Percentiles rank a stretch among this genome's conserved stretches.
phyloP scores from a whole-genome alignment of 1,140 invertebrate genomes.

The Parasteatoda tepidariorum region DNA sequence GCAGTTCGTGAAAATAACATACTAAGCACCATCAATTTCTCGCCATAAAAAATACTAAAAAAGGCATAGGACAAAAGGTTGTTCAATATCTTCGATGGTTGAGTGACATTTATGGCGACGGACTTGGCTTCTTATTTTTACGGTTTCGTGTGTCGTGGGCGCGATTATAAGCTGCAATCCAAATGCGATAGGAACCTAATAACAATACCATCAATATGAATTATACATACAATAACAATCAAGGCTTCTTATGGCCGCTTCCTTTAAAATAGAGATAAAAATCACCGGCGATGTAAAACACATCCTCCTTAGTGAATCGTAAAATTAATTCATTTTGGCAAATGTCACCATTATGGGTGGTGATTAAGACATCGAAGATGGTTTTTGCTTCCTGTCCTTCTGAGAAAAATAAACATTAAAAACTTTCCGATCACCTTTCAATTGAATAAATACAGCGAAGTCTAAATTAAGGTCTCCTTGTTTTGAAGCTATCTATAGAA shows the following conservation, averaged over 20 bases:
- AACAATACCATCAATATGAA: slow-evolving; percentile 26
- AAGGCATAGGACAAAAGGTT: slow-evolving; percentile 24
- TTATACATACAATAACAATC: slow-evolving; percentile 37
- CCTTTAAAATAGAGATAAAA: neutral
- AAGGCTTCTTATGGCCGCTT: neutral
- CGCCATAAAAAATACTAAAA: slow-evolving; percentile 40
- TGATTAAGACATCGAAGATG: neutral
- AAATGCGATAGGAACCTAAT: slow-evolving; percentile 21
- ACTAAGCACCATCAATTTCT: slow-evolving; percentile 15
- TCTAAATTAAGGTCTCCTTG: too few relatives aligned
- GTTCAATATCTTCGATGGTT: slow-evolving; percentile 23
- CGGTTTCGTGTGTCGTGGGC: slow-evolving; percentile 5
- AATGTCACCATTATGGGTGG: neutral
- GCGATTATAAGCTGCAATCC: neutral
- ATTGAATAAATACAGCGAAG: too few relatives aligned
- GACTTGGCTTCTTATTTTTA: slow-evolving; percentile 16
- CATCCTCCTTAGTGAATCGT: neutral
- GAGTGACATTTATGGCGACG: slow-evolving; percentile 41
- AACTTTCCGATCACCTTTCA: too few relatives aligned
- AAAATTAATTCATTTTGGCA: neutral
- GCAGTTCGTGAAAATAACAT: slow-evolving; percentile 16
- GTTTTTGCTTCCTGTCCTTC: neutral
- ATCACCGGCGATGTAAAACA: neutral
- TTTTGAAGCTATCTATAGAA: too few relatives aligned
- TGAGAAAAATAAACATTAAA: neutral